phyloP scores from a whole-genome alignment of 2,888 invertebrate genomes.

The Saturnia pavonia region DNA sequence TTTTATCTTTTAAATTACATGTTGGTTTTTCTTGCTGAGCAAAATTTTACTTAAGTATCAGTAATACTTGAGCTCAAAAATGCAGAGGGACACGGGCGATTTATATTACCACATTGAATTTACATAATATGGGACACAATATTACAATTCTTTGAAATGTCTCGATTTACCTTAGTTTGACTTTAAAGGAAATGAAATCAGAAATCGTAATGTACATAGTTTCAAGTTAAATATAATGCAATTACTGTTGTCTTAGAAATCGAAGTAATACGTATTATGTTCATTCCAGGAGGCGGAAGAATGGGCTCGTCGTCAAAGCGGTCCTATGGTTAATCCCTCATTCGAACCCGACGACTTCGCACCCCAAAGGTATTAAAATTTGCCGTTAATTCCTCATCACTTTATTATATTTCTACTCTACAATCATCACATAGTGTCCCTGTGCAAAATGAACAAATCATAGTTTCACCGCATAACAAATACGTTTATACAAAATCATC shows the following conservation, averaged over 20 bases:
- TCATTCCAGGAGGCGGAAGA: conserved; percentile 64
- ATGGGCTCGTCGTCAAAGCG: conserved; percentile 66
- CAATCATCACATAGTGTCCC: not conserved
- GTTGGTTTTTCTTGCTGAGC: not conserved
- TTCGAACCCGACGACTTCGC: conserved; percentile 77
- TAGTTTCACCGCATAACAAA: not conserved
- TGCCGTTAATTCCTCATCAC: not conserved
- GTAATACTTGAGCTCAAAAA: not conserved
- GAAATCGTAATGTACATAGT: not conserved
- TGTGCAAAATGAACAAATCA: not conserved
- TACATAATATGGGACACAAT: too few relatives aligned
- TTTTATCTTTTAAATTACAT: not conserved
- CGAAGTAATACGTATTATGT: not conserved
- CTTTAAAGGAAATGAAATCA: not conserved
- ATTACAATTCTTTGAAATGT: too few relatives aligned
- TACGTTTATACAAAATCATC: not conserved
- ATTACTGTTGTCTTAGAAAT: not conserved
- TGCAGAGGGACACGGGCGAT: not conserved
- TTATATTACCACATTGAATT: not conserved
- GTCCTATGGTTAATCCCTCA: conserved; percentile 75
- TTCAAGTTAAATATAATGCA: not conserved
- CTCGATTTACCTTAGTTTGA: not conserved
- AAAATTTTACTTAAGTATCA: too few relatives aligned
- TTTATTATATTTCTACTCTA: not conserved
- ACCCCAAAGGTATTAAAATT: conserved; percentile 60